phyloP scores from a whole-genome alignment of 2,888 invertebrate species.

The Platerodrilus igneus region DNA sequence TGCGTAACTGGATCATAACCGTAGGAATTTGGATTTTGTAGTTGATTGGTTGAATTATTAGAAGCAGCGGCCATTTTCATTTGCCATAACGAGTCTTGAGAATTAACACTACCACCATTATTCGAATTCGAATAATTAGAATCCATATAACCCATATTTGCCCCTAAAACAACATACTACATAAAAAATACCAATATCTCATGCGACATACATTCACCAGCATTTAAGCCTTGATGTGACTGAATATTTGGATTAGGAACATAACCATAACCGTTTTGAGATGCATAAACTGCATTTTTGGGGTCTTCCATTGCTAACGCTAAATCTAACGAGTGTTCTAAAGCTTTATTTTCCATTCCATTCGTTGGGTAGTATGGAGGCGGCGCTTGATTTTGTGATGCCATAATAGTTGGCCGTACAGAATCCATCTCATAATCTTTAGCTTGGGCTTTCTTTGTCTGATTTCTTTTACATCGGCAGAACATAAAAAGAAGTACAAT shows the following conservation, averaged over 20 bases:
- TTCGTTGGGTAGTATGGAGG: constrained; percentile 86
- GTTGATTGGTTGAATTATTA: constrained; percentile 61
- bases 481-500: constrained; percentile 73
- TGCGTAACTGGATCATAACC: constrained; percentile 76
- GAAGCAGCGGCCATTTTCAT: constrained; percentile 82
- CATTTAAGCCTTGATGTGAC: constrained; percentile 65
- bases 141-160: constrained; percentile 85
- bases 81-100: constrained; percentile 91
- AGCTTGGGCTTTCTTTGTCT: constrained; percentile 74
- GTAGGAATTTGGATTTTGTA: constrained; percentile 60
- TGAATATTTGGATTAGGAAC: constrained; percentile 65
- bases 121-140: constrained; percentile 91
- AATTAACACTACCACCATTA: constrained; percentile 93
- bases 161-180: constrained; percentile 56
- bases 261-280: constrained; percentile 82
- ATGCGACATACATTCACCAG: constrained; percentile 71
- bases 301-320: constrained; percentile 80
- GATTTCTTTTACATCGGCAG: constrained; percentile 79
- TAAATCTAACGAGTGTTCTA: constrained; percentile 84
- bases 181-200: not conserved
- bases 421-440: constrained; percentile 92
- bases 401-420: constrained; percentile 76
- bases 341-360: constrained; percentile 86
- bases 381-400: constrained; percentile 82
- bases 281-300: constrained; percentile 77